These are phyloP conservation scores for Dicerorhinus sumatrensis DNA, from an alignment of 2,113 vertebrate genomes.

Conservation along the genomic window DNA sequence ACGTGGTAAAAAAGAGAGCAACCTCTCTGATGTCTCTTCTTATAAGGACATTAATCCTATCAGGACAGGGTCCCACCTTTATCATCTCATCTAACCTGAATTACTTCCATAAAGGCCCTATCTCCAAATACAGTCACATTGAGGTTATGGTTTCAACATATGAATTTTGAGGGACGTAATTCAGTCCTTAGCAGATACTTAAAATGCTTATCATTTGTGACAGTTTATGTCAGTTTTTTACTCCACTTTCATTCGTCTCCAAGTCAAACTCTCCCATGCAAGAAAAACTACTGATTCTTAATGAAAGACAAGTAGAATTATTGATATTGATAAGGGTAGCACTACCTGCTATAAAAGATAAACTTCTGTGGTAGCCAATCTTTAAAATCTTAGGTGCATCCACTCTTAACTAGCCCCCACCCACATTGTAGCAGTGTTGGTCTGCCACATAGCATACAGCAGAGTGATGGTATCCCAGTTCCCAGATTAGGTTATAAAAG, in stretches of 20 bases:
- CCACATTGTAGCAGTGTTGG: not conserved
- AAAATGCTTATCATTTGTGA: not conserved
- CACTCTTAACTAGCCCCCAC: too few relatives aligned
- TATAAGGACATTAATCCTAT: not conserved
- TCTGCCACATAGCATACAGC: not conserved
- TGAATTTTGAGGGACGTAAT: not conserved
- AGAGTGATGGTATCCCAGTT: accelerated
- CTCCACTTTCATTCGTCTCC: not conserved
- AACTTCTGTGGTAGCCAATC: not conserved
- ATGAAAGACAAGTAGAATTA: not conserved
- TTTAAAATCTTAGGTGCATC: not conserved
- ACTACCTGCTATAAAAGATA: not conserved
- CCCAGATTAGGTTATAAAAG: not conserved
- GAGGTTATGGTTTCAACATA: not conserved
- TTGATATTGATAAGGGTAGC: not conserved
- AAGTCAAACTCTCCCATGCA: not conserved
- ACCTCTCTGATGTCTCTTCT: not conserved
- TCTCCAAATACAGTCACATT: not conserved
- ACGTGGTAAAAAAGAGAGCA: not conserved
- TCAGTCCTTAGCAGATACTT: not conserved
- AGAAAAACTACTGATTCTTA: not conserved
- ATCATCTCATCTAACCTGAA: not conserved
- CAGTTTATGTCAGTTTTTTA: not conserved
- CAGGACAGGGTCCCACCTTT: not conserved
- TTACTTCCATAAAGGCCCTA: not conserved